Evolutionary conservation across 1,140 invertebrate genomes (phyloP).

Genomic region (Nautilus pompilius): DNA sequence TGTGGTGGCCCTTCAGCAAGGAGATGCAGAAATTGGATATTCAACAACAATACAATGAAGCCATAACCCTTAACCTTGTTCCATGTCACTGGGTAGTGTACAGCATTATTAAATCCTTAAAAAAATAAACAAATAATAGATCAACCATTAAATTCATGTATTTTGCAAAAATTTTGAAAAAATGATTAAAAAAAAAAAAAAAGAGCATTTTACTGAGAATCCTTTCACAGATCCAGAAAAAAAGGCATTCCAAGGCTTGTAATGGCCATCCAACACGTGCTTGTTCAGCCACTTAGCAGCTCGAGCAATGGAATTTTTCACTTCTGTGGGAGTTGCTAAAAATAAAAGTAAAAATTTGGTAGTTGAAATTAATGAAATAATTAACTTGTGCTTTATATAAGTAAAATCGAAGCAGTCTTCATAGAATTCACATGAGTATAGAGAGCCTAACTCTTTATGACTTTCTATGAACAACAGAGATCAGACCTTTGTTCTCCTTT

Average conservation of each 20-base stretch:
- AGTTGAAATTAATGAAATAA: too few relatives aligned
- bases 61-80: neutral
- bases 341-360: too few relatives aligned
- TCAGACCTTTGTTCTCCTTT: too few relatives aligned
- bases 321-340: slow-evolving; percentile 26
- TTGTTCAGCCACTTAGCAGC: slow-evolving; percentile 26
- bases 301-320: slow-evolving; percentile 24
- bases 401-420: too few relatives aligned
- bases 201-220: slow-evolving; percentile 18
- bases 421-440: too few relatives aligned
- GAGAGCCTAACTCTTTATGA: too few relatives aligned
- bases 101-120: neutral
- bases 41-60: neutral
- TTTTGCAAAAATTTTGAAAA: neutral
- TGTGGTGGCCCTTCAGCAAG: too few relatives aligned
- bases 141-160: neutral
- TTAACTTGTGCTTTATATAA: too few relatives aligned
- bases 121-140: neutral
- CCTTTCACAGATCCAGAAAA: slow-evolving; percentile 48
- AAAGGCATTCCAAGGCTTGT: slow-evolving; percentile 47
- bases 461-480: too few relatives aligned
- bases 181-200: neutral
- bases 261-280: slow-evolving; percentile 28
- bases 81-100: neutral
- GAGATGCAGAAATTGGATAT: neutral